A percentile compares a stretch with the other conserved stretches of the same genome.
phyloP scores from a whole-genome alignment of 2,113 vertebrate genomes.

The Gavialis gangeticus region DNA sequence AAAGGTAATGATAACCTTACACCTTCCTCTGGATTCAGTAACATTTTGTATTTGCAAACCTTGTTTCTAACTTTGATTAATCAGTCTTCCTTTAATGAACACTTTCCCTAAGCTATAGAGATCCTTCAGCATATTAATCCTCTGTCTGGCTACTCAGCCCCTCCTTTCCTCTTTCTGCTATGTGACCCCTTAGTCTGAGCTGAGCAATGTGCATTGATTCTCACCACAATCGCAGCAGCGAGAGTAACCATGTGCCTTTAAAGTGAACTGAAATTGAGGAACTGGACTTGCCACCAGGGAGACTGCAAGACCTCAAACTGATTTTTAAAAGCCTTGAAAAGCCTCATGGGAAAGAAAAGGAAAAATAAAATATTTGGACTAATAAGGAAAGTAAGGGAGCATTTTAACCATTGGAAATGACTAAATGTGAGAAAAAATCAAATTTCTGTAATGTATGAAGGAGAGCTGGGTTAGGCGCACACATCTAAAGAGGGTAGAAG shows the following conservation, averaged over 20 bases:
- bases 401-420: neutral
- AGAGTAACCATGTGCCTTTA: neutral
- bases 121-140: neutral
- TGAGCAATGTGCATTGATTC: neutral
- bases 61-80: neutral
- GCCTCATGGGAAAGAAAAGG: too few species aligned
- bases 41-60: neutral
- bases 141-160: neutral
- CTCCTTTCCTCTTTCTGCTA: neutral
- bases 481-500: neutral
- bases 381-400: neutral
- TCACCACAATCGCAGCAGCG: neutral
- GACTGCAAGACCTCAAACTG: neutral
- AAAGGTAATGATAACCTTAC: neutral
- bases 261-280: constrained; percentile 32
- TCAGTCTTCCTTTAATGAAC: neutral
- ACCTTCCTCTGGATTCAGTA: neutral
- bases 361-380: neutral
- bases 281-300: neutral
- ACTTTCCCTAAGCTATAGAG: neutral
- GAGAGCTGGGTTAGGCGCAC: neutral
- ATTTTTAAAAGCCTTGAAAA: neutral
- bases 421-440: neutral
- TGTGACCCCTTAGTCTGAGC: neutral
- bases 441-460: rapidly evolving